Conservation (phyloP, 2,797 vertebrate genomes). For the Salarias fasciatus region DNA sequence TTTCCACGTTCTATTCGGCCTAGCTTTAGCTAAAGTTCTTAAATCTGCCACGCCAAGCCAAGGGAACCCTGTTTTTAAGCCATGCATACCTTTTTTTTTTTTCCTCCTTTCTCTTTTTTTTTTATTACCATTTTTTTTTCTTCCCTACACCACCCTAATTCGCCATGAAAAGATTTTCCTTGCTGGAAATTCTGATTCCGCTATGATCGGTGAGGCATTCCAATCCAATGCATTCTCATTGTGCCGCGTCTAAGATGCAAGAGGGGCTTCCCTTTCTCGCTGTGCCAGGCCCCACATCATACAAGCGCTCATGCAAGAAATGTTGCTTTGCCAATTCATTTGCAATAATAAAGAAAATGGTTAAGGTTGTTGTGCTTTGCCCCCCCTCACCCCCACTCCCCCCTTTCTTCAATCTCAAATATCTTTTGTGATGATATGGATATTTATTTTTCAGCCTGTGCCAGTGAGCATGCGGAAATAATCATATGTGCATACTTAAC, state of each 20-base stretch:
- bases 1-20: constrained; percentile 97
- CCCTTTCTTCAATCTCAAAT: constrained; percentile 53
- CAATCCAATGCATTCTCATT: constrained; percentile 98
- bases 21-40: constrained; percentile 97
- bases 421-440: constrained; percentile 69
- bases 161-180: constrained; percentile 99
- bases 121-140: constrained; percentile 94
- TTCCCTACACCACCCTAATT: constrained; percentile 91
- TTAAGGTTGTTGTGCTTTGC: constrained; percentile 68
- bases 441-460: constrained; percentile 67
- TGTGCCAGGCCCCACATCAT: constrained; percentile 87
- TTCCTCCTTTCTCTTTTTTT: constrained; percentile 84
- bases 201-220: constrained; percentile 99
- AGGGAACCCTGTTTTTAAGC: constrained; percentile 91
- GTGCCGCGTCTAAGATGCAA: constrained; percentile 92
- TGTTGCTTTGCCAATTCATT: constrained; percentile 89
- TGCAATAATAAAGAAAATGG: constrained; percentile 80
- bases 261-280: constrained; percentile 84
- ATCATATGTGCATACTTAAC: constrained; percentile 70
- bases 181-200: constrained; percentile 99
- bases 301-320: constrained; percentile 96
- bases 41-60: constrained; percentile 90
- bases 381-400: background rate
- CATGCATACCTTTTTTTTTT: constrained; percentile 89
- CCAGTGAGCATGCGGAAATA: constrained; percentile 62